Conservation (phyloP, 2,797 vertebrate genomes). For the Karalla daura region DNA sequence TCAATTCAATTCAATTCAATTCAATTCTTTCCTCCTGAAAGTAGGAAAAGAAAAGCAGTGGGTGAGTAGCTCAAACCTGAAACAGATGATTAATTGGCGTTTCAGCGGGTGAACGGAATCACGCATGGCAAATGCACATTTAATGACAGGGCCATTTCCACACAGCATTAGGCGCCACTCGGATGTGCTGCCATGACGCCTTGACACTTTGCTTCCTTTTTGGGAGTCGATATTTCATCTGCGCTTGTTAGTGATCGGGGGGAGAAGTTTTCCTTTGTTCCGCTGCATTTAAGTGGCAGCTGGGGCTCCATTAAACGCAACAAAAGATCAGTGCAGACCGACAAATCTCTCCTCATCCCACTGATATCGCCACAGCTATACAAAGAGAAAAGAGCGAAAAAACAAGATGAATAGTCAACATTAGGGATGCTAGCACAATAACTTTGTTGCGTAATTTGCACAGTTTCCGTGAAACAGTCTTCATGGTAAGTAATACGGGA, state of each 20-base stretch:
- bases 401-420: too few species aligned
- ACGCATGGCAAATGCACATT: slow-evolving; percentile 1
- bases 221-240: not conserved
- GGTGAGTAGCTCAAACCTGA: too few species aligned
- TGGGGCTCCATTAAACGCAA: not conserved
- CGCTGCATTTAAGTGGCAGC: not conserved
- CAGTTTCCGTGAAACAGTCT: too few species aligned
- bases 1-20: too few species aligned
- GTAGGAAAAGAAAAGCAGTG: too few species aligned
- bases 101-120: not conserved
- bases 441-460: too few species aligned
- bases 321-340: not conserved
- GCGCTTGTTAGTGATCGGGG: not conserved
- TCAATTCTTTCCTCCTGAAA: too few species aligned
- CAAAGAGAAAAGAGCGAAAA: too few species aligned
- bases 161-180: not conserved
- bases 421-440: too few species aligned
- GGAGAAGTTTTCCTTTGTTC: not conserved
- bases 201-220: not conserved
- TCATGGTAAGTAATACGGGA: too few species aligned
- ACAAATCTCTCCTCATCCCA: not conserved
- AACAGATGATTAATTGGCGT: not conserved
- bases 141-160: slow-evolving; percentile 21
- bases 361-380: not conserved
- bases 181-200: too few species aligned